Evolutionary conservation across 1,140 invertebrate genomes (phyloP).

Genomic region (Drosophila bifasciata): DNA sequence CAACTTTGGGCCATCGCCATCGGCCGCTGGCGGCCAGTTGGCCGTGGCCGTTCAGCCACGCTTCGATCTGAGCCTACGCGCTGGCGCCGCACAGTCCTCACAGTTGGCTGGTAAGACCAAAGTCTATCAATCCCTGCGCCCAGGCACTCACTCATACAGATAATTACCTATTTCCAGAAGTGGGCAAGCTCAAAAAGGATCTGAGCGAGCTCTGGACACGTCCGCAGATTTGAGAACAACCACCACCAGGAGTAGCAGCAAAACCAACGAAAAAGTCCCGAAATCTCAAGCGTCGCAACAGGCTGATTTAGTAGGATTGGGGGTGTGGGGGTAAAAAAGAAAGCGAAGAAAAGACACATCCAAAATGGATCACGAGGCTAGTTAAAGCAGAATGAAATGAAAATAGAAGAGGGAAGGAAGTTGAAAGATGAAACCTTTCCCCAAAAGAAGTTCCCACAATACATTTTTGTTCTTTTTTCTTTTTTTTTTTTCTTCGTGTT

Average conservation of each 20-base stretch:
- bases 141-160: neutral
- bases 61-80: constrained; percentile 73
- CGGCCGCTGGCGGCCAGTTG: constrained; percentile 52
- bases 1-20: constrained; percentile 45
- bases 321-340: too few species aligned
- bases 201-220: constrained; percentile 77
- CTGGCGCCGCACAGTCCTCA: constrained; percentile 56
- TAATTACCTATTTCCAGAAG: constrained; percentile 51
- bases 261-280: constrained; percentile 10
- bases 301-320: constrained; percentile 54
- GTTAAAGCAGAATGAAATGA: constrained; percentile 53
- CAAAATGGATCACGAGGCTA: constrained; percentile 57
- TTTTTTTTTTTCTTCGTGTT: constrained; percentile 21
- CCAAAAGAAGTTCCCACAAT: constrained; percentile 29
- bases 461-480: constrained; percentile 17
- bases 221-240: constrained; percentile 76
- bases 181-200: constrained; percentile 78
- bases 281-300: constrained; percentile 60
- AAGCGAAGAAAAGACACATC: constrained; percentile 50
- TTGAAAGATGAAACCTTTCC: too few species aligned
- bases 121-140: too few species aligned
- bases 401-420: neutral
- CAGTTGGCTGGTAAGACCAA: constrained; percentile 58
- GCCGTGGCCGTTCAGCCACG: constrained; percentile 65
- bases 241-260: too few species aligned